These are phyloP conservation scores for Delphinapterus leucas DNA, from an alignment of 2,113 vertebrate genomes.

Conservation along the genomic window DNA sequence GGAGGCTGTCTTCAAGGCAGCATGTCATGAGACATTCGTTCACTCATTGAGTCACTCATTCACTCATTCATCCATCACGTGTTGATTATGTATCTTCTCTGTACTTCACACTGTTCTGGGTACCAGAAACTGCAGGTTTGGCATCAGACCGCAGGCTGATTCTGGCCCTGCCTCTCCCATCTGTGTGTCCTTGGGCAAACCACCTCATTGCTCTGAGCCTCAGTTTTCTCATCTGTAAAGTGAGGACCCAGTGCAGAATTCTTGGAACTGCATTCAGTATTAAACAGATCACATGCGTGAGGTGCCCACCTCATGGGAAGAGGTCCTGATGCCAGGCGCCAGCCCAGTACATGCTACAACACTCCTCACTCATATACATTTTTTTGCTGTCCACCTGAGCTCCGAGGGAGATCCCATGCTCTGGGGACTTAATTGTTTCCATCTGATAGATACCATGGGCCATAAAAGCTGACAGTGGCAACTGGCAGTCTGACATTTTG, in stretches of 20 bases:
- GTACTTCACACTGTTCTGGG: fast-evolving
- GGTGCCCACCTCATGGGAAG: fast-evolving
- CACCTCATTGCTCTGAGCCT: not conserved
- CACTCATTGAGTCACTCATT: not conserved
- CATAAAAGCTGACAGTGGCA: constrained; percentile 45
- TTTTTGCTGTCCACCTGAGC: not conserved
- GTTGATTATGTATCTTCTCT: not conserved
- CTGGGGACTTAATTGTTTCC: constrained; percentile 47
- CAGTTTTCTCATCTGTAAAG: not conserved
- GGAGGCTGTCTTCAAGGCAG: not conserved
- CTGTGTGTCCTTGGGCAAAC: not conserved
- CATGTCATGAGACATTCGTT: fast-evolving
- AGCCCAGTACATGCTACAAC: fast-evolving
- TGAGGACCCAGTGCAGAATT: not conserved
- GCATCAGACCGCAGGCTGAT: not conserved
- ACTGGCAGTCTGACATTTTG: constrained; percentile 37
- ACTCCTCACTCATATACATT: not conserved
- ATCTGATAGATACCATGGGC: constrained; percentile 56
- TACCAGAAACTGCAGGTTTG: not conserved
- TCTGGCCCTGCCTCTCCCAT: not conserved
- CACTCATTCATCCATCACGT: not conserved
- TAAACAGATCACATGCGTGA: fast-evolving
- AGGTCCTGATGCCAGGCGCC: fast-evolving
- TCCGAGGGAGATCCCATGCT: not conserved
- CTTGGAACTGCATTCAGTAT: fast-evolving